Evolutionary conservation across 2,797 vertebrate genomes (phyloP).

Genomic region (Spinus olivaceus): DNA sequence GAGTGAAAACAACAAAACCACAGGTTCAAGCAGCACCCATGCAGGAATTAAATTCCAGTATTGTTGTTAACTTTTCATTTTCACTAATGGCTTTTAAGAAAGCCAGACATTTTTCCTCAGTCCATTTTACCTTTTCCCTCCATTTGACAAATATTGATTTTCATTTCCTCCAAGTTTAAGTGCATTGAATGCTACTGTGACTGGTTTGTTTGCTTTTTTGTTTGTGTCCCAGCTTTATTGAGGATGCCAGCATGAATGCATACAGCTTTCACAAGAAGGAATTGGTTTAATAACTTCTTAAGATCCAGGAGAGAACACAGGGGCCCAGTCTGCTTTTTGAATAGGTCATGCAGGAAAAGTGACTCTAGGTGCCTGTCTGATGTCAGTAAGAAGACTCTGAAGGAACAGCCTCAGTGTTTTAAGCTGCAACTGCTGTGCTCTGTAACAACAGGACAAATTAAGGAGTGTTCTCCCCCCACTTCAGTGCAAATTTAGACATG

Average conservation of each 20-base stretch:
- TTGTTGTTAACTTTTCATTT: slow-evolving; percentile 23
- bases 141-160: slow-evolving; percentile 67
- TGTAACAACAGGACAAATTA: not conserved
- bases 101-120: not conserved
- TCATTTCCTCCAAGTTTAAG: slow-evolving; percentile 64
- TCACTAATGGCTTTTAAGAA: slow-evolving; percentile 60
- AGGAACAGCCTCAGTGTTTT: not conserved
- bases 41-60: not conserved
- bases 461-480: not conserved
- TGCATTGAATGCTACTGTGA: slow-evolving; percentile 39
- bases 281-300: slow-evolving; percentile 50
- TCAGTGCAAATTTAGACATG: not conserved
- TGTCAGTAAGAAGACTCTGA: not conserved
- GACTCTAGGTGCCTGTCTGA: not conserved
- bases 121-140: slow-evolving; percentile 60
- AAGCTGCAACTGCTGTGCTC: not conserved
- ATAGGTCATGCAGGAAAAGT: slow-evolving; percentile 23
- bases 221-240: slow-evolving; percentile 44
- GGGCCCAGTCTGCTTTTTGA: not conserved
- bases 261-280: slow-evolving; percentile 30
- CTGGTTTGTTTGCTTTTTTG: slow-evolving; percentile 49
- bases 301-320: not conserved
- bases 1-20: not conserved
- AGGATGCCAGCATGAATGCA: slow-evolving; percentile 52
- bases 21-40: not conserved